Base-by-base conservation (phyloP, 35 echinoderm and acorn worm species). In the Lytechinus pictus region DNA sequence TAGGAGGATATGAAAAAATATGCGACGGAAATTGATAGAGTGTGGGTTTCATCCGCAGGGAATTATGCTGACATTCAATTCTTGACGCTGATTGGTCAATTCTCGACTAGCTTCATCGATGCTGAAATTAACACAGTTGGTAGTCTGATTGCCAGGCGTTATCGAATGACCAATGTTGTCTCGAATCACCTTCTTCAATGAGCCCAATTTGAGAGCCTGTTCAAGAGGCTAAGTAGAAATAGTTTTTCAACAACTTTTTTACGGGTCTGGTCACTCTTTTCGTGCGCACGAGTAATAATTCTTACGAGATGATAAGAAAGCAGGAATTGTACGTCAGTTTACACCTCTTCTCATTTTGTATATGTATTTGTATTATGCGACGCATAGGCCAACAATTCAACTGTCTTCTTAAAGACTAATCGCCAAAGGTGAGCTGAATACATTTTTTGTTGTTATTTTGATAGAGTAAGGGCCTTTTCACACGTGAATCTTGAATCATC, bases 1-100 rank as follows among this genome's bases (percentile, higher is more conserved):
- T 79, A 79, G 19, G 33, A 79, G 66, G 66, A 79, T 27, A 79
- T 79, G 66, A 24, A 24, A 44, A 71, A 79, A 79, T 79, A 79
- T 79, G 66, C 19, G 66, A 79, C 66, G 66, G 66, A 79, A 79
- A 79, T 79, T 79, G 66, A 79, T 79, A 79, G 61, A 71, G 66
- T 19, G 66, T 79, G 66, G 66, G 66, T 79, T 79, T 79, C 66
- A 79, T 79, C 66, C 66, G 4, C 66, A 24, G 66, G 66, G 66
- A 24, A 79, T 7, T 79, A n/a, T 79, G 66, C 19, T 79, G 66
- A 79, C 66, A 79, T 79, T 79, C n/a, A 79, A 79, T 79, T 79
- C 66, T 79, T 16, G 66, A 7, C n/a, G 3, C 19, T 79, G 66
- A 79, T 79, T 79, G 66, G 66, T 79, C 66, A 24, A 79, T 79